Evolutionary conservation across 2,113 vertebrate species (phyloP).

Genomic region (Ceyx melanurus): DNA sequence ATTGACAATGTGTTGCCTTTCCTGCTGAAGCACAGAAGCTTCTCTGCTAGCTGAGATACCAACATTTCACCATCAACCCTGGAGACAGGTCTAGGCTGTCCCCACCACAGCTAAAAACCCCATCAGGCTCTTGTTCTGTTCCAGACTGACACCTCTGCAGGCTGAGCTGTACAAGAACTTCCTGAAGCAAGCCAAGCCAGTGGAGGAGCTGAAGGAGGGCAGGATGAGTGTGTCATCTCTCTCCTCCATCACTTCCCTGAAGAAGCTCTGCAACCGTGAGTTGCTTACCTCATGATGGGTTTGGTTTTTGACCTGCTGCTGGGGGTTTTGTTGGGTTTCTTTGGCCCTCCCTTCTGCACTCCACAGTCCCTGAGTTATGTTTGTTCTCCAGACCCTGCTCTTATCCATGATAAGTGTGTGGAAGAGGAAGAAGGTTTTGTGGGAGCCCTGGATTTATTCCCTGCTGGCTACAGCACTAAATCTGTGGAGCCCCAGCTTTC

Average conservation of each 20-base stretch:
- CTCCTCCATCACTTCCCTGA: constrained; percentile 95
- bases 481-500: constrained; percentile 91
- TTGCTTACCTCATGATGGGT: background rate
- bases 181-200: constrained; percentile 89
- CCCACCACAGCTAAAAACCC: background rate
- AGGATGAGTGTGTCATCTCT: constrained; percentile 93
- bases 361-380: background rate
- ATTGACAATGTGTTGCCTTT: background rate
- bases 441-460: constrained; percentile 88
- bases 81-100: background rate
- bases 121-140: background rate
- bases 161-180: constrained; percentile 89
- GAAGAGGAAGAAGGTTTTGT: constrained; percentile 89
- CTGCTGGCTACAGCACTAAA: constrained; percentile 86
- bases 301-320: background rate
- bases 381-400: constrained; percentile 83
- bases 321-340: background rate
- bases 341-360: background rate
- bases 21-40: background rate
- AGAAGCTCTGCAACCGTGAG: constrained; percentile 98
- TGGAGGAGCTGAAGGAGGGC: constrained; percentile 83
- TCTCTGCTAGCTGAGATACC: background rate
- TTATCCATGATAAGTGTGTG: constrained; percentile 94
- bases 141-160: constrained; percentile 90
- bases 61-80: background rate